Percentiles rank a stretch among this genome's conserved stretches.
Conservation (phyloP, 2,113 vertebrate species). For the Spea multiplicata region DNA sequence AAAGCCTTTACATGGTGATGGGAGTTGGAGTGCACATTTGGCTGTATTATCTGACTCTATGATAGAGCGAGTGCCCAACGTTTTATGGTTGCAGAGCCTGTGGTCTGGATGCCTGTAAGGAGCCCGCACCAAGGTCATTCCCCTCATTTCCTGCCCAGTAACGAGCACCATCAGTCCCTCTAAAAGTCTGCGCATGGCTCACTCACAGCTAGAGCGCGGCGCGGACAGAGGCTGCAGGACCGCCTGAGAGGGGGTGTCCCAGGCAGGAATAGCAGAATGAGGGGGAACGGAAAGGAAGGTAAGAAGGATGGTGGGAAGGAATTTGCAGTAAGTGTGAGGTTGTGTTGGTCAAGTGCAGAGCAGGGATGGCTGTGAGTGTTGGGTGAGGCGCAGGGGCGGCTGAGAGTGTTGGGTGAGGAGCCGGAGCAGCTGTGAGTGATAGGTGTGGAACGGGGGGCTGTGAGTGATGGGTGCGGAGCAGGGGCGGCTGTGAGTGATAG, state of each 20-base stretch:
- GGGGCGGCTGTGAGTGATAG: not conserved
- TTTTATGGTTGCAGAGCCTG: not conserved
- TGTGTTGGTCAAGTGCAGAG: not conserved
- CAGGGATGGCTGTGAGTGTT: not conserved
- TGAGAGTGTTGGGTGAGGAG: not conserved
- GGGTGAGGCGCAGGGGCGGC: not conserved
- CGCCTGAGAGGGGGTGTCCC: too few relatives aligned
- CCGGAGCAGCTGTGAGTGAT: too few relatives aligned
- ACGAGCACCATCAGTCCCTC: conserved; percentile 25
- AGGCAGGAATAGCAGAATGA: too few relatives aligned
- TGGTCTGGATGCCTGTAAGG: conserved; percentile 6
- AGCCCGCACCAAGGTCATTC: conserved; percentile 17
- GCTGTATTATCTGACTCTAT: too few relatives aligned
- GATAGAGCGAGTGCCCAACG: too few relatives aligned
- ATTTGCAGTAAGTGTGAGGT: not conserved
- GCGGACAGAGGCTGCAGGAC: not conserved
- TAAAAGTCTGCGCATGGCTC: not conserved
- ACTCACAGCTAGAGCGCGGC: not conserved
- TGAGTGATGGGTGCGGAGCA: not conserved
- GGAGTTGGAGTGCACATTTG: too few relatives aligned
- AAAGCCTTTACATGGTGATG: too few relatives aligned
- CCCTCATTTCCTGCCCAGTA: conserved; percentile 2
- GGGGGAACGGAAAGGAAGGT: not conserved
- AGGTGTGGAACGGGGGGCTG: not conserved
- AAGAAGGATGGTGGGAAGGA: not conserved